Conservation (phyloP, 2,888 invertebrate species). For the Sepioteuthis lessoniana region DNA sequence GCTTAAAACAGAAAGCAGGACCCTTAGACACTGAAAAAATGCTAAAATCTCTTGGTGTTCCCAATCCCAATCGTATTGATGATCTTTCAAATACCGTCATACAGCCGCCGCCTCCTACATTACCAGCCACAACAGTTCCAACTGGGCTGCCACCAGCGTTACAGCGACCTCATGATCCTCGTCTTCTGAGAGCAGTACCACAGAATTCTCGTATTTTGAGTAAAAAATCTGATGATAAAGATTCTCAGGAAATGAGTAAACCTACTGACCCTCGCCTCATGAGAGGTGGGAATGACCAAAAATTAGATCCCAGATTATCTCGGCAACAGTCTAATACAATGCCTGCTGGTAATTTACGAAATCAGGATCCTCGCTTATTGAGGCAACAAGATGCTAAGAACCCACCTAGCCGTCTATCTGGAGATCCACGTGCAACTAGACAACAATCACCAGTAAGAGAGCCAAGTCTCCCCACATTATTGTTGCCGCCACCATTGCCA, state of each 20-base stretch:
- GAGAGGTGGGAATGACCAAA: slow-evolving; percentile 51
- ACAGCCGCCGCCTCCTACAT: neutral
- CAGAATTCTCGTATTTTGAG: slow-evolving; percentile 43
- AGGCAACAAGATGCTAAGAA: neutral
- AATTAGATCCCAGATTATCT: slow-evolving; percentile 56
- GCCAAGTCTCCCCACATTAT: slow-evolving; percentile 46
- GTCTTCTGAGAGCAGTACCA: slow-evolving; percentile 46
- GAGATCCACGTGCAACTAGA: neutral
- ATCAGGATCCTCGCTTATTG: slow-evolving; percentile 36
- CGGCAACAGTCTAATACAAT: slow-evolving; percentile 54
- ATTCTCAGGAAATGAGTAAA: slow-evolving; percentile 25
- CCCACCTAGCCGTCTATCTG: neutral
- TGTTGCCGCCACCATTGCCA: slow-evolving; percentile 53
- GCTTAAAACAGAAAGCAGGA: slow-evolving; percentile 24
- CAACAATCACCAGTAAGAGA: slow-evolving; percentile 37
- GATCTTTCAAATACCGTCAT: neutral
- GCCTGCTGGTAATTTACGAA: slow-evolving; percentile 43
- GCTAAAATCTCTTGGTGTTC: slow-evolving; percentile 53
- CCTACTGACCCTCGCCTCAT: slow-evolving; percentile 35
- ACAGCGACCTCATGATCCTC: slow-evolving; percentile 36
- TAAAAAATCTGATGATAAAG: slow-evolving; percentile 51
- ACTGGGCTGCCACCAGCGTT: neutral
- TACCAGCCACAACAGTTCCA: neutral
- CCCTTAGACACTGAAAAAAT: slow-evolving; percentile 54
- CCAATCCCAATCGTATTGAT: slow-evolving; percentile 50